A percentile compares a stretch with the other conserved stretches of the same genome.
phyloP scores from a whole-genome alignment of 2,797 vertebrate genomes.

The Hippoglossus hippoglossus region DNA sequence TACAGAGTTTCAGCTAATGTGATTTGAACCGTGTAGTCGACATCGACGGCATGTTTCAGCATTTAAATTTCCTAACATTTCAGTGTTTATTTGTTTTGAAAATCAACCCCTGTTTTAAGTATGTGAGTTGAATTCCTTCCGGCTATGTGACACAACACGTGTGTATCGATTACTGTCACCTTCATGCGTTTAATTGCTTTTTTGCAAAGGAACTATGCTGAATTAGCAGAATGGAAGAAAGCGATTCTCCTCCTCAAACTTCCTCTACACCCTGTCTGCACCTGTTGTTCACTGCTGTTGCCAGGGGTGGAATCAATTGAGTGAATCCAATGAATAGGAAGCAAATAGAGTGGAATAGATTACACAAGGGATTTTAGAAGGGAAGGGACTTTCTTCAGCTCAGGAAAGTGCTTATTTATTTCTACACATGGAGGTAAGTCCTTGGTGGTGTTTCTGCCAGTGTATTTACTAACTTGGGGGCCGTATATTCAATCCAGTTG shows the following conservation, averaged over 20 bases:
- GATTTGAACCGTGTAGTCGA: not conserved
- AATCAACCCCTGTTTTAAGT: not conserved
- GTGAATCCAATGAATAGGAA: conserved; percentile 19
- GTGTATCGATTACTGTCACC: not conserved
- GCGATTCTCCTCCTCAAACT: not conserved
- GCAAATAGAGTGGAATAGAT: not conserved
- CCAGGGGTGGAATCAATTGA: conserved; percentile 14
- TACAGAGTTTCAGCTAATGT: not conserved
- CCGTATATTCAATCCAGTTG: no score
- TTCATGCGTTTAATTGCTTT: not conserved
- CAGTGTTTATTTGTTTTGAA: not conserved
- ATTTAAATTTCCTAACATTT: not conserved
- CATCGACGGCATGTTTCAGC: not conserved
- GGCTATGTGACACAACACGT: not conserved
- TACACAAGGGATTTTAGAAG: no score
- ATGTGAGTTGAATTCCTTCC: conserved; percentile 3
- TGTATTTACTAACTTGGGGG: not conserved
- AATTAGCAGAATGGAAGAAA: not conserved
- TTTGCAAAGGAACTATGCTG: not conserved
- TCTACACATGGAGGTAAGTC: conserved; percentile 17
- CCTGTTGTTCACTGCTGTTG: conserved; percentile 1
- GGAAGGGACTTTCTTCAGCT: no score
- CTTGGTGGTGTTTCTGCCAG: conserved; percentile 9
- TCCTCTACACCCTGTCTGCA: not conserved
- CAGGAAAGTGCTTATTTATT: no score